Evolutionary conservation across 2,888 invertebrate genomes (phyloP).

Genomic region (Orgyia antiqua): DNA sequence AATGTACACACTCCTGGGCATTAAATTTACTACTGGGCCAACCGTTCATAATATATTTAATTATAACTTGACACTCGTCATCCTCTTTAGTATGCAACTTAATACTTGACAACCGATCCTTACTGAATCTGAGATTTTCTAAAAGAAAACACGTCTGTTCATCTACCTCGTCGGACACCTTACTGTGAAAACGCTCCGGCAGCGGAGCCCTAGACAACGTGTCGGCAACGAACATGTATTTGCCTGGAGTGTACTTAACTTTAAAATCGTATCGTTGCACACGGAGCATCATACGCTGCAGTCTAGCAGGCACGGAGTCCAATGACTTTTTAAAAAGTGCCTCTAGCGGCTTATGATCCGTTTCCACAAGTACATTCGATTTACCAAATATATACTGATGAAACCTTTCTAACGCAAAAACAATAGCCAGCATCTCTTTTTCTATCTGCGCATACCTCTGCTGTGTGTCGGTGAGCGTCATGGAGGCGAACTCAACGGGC

Average conservation of each 20-base stretch:
- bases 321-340: constrained; percentile 12
- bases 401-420: no score
- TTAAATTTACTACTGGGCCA: no score
- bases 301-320: constrained; percentile 7
- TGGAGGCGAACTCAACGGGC: constrained; percentile 3
- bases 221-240: constrained; percentile 8
- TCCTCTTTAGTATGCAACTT: no score
- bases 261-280: constrained; percentile 10
- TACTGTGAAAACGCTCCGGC: no score
- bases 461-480: constrained; percentile 3
- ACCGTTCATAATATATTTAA: no score
- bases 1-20: no score
- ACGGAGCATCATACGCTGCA: constrained; percentile 12
- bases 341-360: constrained; percentile 14
- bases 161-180: no score
- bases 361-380: constrained; percentile 6
- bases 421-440: constrained; percentile 27
- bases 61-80: no score
- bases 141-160: no score
- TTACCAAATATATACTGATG: constrained; percentile 6
- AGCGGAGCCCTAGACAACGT: constrained; percentile 11
- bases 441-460: constrained; percentile 25
- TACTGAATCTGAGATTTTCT: no score
- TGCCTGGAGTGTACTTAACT: constrained; percentile 9
- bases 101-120: no score